These are phyloP conservation scores for Hyles vespertilio DNA, from an alignment of 1,140 invertebrate species.

Conservation along the genomic window DNA sequence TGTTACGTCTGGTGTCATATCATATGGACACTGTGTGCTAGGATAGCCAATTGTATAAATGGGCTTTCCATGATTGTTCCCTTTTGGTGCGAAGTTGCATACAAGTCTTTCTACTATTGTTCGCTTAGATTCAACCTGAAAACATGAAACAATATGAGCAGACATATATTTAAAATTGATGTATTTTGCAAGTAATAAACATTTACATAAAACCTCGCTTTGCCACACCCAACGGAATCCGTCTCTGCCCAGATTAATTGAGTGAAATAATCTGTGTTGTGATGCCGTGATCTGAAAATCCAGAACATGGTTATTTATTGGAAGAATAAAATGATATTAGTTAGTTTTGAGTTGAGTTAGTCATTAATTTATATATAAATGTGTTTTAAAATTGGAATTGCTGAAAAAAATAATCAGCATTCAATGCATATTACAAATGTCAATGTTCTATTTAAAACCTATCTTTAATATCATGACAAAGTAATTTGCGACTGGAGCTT, in stretches of 20 bases:
- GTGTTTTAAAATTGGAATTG: no score
- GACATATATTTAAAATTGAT: not conserved
- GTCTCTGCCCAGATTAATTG: conserved; percentile 50
- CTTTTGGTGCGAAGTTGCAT: conserved; percentile 55
- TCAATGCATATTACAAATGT: no score
- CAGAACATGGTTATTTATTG: no score
- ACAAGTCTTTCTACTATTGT: conserved; percentile 43
- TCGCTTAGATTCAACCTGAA: conserved; percentile 28
- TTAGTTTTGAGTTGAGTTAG: no score
- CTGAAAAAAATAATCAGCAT: no score
- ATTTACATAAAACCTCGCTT: conserved; percentile 44
- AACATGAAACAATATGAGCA: conserved; percentile 11
- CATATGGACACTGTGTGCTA: conserved; percentile 42
- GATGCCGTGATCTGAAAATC: conserved; percentile 27
- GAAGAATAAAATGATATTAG: no score
- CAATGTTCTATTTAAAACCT: no score
- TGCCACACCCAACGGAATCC: conserved; percentile 43
- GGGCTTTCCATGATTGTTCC: conserved; percentile 48
- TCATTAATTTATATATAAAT: no score
- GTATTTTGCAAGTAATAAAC: not conserved
- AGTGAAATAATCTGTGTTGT: conserved; percentile 39
- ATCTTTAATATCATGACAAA: no score
- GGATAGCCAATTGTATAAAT: conserved; percentile 51
- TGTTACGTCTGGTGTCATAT: conserved; percentile 29
- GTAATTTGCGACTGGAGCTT: no score